Conservation (phyloP, 1,140 invertebrate genomes). For the Cyclargus thomasi region DNA sequence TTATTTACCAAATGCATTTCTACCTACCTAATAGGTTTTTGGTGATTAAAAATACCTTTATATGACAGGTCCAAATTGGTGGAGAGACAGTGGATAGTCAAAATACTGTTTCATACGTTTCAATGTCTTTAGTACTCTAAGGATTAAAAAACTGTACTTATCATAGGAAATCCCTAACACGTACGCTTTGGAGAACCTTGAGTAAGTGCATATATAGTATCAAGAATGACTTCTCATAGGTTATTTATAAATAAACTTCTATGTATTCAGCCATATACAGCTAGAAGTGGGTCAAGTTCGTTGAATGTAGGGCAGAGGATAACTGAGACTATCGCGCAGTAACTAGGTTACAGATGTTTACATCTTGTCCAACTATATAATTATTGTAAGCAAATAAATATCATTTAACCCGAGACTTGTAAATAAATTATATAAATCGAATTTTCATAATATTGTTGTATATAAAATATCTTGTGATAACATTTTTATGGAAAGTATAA, state of each 20-base stretch:
- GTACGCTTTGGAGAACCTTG: slow-evolving; percentile 22
- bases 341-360: slow-evolving; percentile 44
- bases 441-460: too few relatives aligned
- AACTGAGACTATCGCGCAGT: slow-evolving; percentile 38
- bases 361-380: slow-evolving; percentile 20
- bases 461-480: too few relatives aligned
- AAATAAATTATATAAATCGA: too few relatives aligned
- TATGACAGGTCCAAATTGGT: too few relatives aligned
- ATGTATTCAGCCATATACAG: slow-evolving; percentile 49
- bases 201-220: slow-evolving; percentile 25
- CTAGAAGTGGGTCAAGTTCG: slow-evolving; percentile 65
- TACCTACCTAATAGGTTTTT: too few relatives aligned
- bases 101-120: too few relatives aligned
- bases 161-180: slow-evolving; percentile 2
- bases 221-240: slow-evolving; percentile 15
- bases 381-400: slow-evolving; percentile 22
- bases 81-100: too few relatives aligned
- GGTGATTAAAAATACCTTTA: too few relatives aligned
- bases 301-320: slow-evolving; percentile 66
- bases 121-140: too few relatives aligned
- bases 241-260: slow-evolving; percentile 49
- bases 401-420: not conserved
- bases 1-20: not conserved
- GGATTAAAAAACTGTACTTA: too few relatives aligned
- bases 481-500: too few relatives aligned